A percentile compares a stretch with the other conserved stretches of the same genome.
These are phyloP conservation scores for Hesperophylax magnus DNA, from an alignment of 1,140 invertebrate species.

Conservation along the genomic window DNA sequence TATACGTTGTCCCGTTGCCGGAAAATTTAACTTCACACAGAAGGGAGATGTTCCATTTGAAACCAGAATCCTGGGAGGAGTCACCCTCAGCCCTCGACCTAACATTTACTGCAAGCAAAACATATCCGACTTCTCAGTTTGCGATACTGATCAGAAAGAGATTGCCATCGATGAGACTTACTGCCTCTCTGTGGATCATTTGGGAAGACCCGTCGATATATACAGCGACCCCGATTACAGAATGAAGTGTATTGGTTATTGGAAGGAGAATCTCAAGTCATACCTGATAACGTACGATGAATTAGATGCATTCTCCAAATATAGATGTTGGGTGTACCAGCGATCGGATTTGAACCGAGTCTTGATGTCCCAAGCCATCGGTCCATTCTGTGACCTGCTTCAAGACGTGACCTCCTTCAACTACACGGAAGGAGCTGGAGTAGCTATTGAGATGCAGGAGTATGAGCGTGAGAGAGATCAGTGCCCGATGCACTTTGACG, in stretches of 20 bases:
- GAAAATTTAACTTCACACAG: conserved; percentile 95
- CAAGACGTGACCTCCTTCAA: conserved; percentile 93
- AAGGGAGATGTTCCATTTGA: conserved; percentile 89
- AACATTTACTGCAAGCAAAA: conserved; percentile 94
- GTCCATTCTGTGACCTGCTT: conserved; percentile 90
- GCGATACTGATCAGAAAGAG: conserved; percentile 94
- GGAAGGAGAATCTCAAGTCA: conserved; percentile 98
- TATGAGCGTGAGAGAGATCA: conserved; percentile 94
- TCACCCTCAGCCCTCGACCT: conserved; percentile 92
- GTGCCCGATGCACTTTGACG: conserved; percentile 96
- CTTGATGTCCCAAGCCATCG: conserved; percentile 79
- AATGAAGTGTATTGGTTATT: conserved; percentile 97
- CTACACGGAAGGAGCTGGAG: conserved; percentile 91
- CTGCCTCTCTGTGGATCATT: conserved; percentile 95
- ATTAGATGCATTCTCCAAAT: conserved; percentile 95
- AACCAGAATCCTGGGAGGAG: conserved; percentile 94
- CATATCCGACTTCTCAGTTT: conserved; percentile 95
- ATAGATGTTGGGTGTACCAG: conserved; percentile 98
- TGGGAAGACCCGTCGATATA: conserved; percentile 93
- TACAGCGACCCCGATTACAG: conserved; percentile 97
- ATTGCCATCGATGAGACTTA: conserved; percentile 95
- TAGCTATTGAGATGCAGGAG: conserved; percentile 91
- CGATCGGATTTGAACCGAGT: conserved; percentile 90
- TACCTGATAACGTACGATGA: conserved; percentile 98
- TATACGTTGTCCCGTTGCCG: conserved; percentile 94